These are phyloP conservation scores for Branchinecta lynchi DNA, from an alignment of 1,140 invertebrate genomes.

Conservation along the genomic window DNA sequence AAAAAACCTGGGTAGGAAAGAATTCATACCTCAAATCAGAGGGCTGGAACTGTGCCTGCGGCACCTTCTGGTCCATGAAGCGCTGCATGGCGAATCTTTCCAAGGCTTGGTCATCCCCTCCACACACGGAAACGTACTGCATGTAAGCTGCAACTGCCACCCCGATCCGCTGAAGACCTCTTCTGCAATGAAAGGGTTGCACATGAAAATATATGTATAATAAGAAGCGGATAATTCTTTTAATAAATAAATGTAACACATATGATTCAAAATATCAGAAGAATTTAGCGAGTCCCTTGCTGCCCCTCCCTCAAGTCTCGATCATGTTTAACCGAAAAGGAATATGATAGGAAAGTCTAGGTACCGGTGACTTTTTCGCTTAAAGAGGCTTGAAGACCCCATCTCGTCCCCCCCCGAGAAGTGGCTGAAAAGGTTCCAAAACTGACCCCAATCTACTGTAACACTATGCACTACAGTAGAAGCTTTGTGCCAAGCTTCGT, in stretches of 20 bases:
- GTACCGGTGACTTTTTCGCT: too few species aligned
- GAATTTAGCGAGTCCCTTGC: too few species aligned
- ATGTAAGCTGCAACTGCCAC: conserved; percentile 79
- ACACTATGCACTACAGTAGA: too few species aligned
- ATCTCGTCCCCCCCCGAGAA: too few species aligned
- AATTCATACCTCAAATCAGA: conserved; percentile 62
- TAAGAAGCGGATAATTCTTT: not conserved
- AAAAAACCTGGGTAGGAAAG: not conserved
- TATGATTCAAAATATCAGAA: not conserved
- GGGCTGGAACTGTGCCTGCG: conserved; percentile 38
- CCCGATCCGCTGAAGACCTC: conserved; percentile 58
- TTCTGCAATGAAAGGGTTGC: conserved; percentile 33
- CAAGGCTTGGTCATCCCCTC: conserved; percentile 67
- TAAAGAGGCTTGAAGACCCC: too few species aligned
- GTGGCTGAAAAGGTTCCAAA: too few species aligned
- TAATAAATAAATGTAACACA: not conserved
- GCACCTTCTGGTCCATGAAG: conserved; percentile 70
- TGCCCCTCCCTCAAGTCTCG: too few species aligned
- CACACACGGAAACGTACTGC: conserved; percentile 84
- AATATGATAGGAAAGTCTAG: too few species aligned
- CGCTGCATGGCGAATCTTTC: conserved; percentile 81
- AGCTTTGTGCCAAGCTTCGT: too few species aligned
- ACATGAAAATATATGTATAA: not conserved
- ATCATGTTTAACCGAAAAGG: too few species aligned
- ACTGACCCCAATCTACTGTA: too few species aligned